These are phyloP conservation scores for Mustela lutreola DNA, from an alignment of 2,113 vertebrate genomes.

Conservation along the genomic window DNA sequence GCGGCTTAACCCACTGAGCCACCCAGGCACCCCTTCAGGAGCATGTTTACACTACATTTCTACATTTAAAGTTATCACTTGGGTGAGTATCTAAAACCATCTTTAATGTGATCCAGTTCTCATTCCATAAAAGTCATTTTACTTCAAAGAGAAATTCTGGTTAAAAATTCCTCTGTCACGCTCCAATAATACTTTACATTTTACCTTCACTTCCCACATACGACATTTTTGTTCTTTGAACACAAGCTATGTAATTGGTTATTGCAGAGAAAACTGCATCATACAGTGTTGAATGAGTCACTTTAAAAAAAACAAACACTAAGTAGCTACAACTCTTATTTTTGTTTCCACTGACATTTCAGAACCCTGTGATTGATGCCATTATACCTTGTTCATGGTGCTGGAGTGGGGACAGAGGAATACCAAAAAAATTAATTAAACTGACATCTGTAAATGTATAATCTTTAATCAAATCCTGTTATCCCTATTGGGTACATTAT, in stretches of 20 bases:
- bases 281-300: background rate
- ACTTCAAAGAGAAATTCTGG: constrained; percentile 24
- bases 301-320: background rate
- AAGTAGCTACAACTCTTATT: background rate
- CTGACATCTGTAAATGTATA: background rate
- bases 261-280: constrained; percentile 7
- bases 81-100: background rate
- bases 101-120: background rate
- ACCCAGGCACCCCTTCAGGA: background rate
- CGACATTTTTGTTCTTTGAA: background rate
- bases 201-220: background rate
- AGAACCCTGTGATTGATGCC: background rate
- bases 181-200: background rate
- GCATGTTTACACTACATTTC: background rate
- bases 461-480: background rate
- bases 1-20: no score
- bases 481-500: background rate
- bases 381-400: background rate
- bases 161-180: background rate
- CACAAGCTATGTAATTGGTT: background rate
- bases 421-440: background rate
- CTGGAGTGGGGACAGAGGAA: background rate
- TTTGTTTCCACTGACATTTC: background rate
- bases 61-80: background rate
- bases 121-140: background rate